Percentiles rank a stretch among this genome's conserved stretches.
Evolutionary conservation across 2,797 vertebrate genomes (phyloP).

Genomic region (Australoheros facetus): DNA sequence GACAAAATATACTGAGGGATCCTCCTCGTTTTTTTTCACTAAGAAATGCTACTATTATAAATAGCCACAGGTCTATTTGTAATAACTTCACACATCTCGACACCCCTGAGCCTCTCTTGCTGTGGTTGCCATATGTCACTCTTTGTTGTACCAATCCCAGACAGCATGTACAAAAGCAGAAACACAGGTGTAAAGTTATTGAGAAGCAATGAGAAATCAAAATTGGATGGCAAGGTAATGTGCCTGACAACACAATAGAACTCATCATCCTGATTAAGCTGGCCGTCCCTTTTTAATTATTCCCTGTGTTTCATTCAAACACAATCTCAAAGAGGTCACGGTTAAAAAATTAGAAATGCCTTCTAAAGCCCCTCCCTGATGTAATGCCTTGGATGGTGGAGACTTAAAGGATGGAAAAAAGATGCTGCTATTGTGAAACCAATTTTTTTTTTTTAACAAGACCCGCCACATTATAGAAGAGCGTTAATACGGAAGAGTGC

Average conservation of each 20-base stretch:
- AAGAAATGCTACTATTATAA: not conserved
- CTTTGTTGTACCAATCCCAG: conserved; percentile 34
- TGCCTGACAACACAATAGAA: conserved; percentile 46
- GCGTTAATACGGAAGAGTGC: conserved; percentile 43
- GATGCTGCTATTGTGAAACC: conserved; percentile 24
- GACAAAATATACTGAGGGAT: not conserved
- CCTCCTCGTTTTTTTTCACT: not conserved
- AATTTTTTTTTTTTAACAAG: not conserved
- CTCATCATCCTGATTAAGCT: conserved; percentile 56
- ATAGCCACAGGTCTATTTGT: conserved; percentile 10
- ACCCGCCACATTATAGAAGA: conserved; percentile 33
- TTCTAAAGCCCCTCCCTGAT: conserved; percentile 35
- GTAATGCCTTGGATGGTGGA: conserved; percentile 38
- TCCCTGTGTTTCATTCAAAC: conserved; percentile 49
- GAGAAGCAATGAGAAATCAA: conserved; percentile 38
- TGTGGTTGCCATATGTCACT: conserved; percentile 5
- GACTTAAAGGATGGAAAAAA: conserved; percentile 29
- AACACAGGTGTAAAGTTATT: conserved; percentile 12
- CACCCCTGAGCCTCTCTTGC: conserved; percentile 31
- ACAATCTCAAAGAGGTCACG: conserved; percentile 55
- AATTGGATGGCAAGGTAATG: conserved; percentile 42
- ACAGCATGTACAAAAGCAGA: conserved; percentile 23
- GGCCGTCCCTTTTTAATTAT: conserved; percentile 45
- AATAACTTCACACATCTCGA: conserved; percentile 32
- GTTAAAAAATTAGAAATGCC: conserved; percentile 50